Base-by-base conservation (phyloP, 2,888 invertebrate species). In the Lasioglossum leucozonium region DNA sequence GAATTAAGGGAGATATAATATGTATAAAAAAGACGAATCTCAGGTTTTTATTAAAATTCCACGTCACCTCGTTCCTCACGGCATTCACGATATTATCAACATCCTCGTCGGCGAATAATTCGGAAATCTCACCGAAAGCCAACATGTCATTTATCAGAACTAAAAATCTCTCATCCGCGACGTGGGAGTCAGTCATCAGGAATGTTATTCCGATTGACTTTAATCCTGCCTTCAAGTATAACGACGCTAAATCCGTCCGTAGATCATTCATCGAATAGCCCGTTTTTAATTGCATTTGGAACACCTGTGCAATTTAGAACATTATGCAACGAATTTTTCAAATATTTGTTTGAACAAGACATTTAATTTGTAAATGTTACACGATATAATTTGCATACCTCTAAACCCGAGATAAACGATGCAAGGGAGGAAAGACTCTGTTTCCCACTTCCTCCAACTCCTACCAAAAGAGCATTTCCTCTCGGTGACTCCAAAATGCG, bases 391-490 rank as follows among this genome's bases (percentile, higher is more conserved):
- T 44, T 4, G 44, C 44, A 16, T 44, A 94, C 95, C 95, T 99
- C 99, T 72, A 99, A 96, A 0, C 97, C 97, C 8, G 98, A 98
- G 84, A 99, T 98, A 94, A 98, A 99, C 0, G 98, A 97, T 0
- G 99, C 97, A 30, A 99, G 95, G 78, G 99, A 96, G 0, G 99
- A 98, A 67, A 99, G 95, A 5, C 98, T 98, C 95, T 99, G 99
- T 94, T 99, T 99, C 74, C 99, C 99, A 81, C 98, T 98, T 51
- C 99, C 99, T 65, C 99, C 99, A 0, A 99, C 99, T 42, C 99
- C 99, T 37, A 99, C 97, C 26, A 99, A 95, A 42, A 99, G 95
- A 0, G 98, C 99, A 94, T 99, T 99, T 22, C 99, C 99, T 91
- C 99, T 96, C 0, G 99, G 98, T 1, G 98, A 97, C 95, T 99